phyloP scores from a whole-genome alignment of 2,888 invertebrate genomes.

The Imbricaverruca yamaguchii region DNA sequence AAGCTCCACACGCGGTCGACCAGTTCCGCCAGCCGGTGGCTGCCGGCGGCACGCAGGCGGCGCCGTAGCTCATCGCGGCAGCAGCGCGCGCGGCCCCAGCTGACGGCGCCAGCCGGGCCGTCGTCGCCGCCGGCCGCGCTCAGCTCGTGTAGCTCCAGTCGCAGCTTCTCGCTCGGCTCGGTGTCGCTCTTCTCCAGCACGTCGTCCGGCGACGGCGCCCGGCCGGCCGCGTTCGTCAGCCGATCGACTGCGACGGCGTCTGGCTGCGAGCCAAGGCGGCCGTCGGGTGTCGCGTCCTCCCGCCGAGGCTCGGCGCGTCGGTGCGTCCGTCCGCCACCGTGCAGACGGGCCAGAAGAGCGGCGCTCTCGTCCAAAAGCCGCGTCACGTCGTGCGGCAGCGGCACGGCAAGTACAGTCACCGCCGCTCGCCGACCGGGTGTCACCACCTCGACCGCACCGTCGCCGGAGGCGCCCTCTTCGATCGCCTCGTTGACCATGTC shows the following conservation, averaged over 20 bases:
- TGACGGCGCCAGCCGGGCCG: background rate
- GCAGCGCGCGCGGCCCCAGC: background rate
- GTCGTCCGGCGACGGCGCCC: background rate
- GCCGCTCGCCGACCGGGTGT: constrained; percentile 60
- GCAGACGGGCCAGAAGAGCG: constrained; percentile 60
- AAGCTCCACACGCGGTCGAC: constrained; percentile 69
- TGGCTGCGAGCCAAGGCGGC: no score
- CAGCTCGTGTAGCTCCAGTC: background rate
- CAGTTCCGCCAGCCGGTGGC: background rate
- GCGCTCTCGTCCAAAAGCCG: constrained; percentile 61
- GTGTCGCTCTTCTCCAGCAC: constrained; percentile 16
- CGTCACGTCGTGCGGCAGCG: constrained; percentile 64
- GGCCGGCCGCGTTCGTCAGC: no score
- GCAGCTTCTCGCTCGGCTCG: constrained; percentile 10
- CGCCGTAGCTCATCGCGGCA: background rate
- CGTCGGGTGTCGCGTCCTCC: no score
- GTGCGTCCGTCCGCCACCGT: background rate
- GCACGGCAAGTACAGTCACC: constrained; percentile 65
- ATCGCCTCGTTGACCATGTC: constrained; percentile 83
- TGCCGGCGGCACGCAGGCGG: background rate
- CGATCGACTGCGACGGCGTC: no score
- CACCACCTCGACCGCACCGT: constrained; percentile 47
- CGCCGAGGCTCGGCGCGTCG: background rate
- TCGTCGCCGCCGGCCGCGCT: background rate
- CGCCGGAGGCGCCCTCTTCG: constrained; percentile 44